Evolutionary conservation across 1,140 invertebrate genomes (phyloP), one percentile per base, ranked within the genome.

Genomic region (Lasioglossum albipes): DNA sequence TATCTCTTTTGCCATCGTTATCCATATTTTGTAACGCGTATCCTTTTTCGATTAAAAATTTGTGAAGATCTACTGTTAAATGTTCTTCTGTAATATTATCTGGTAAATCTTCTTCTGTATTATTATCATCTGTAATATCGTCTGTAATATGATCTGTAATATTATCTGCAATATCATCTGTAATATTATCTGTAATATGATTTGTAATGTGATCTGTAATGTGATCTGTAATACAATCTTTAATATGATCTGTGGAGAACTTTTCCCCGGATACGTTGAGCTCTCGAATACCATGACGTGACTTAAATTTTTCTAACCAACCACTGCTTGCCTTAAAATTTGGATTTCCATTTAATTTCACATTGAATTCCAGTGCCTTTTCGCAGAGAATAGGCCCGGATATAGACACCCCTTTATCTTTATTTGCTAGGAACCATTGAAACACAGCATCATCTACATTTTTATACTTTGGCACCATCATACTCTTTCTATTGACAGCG

Each of bases 261-360:
- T 71, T 71, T 27, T 59, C 49, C 2, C 69, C 52, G 5, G 7
- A 41, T 2, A 59, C 12, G 41, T 54, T 36, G 13, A 71, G 3
- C 41, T 71, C 49, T 20, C 54, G 52, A 36, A 71, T 71, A 41
- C 49, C 69, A 36, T 71, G 69, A 22, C 69, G 69, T 13, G 49
- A 57, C 3, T 71, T 71, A 57, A 71, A 71, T 16, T 59, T 71
- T 20, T 57, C 27, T 22, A 71, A 27, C 69, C 69, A 71, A 41
- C 69, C 69, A 41, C 27, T 59, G 12, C 69, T 71, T 59, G 69
- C 69, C 31, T 71, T 71, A 22, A 71, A 71, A 18, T 71, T 71
- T 10, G 49, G 49, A 13, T 54, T 36, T 5, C 52, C 69, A 5
- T 59, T 42, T 10, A 71, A 27, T n/a, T 71, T 71, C 31, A 59